Evolutionary conservation across 2,888 invertebrate genomes (phyloP).

Genomic region (Parnassius mnemosyne): DNA sequence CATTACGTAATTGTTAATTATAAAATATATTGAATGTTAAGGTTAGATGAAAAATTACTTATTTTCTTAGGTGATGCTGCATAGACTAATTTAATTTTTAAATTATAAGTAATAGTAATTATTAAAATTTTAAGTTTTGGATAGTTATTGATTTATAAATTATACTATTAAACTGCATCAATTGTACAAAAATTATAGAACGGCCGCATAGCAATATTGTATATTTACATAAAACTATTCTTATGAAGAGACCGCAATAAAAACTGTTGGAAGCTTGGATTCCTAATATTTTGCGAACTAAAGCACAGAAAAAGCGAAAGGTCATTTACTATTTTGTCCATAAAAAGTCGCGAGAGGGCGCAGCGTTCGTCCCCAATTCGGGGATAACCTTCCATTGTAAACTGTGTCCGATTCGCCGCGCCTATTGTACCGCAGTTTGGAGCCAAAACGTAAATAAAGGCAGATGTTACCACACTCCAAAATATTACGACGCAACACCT

Average conservation of each 20-base stretch:
- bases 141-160: too few species aligned
- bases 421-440: constrained; percentile 71
- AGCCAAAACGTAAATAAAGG: constrained; percentile 79
- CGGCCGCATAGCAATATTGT: too few species aligned
- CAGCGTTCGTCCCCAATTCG: constrained; percentile 36
- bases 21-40: too few species aligned
- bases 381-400: constrained; percentile 55
- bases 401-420: constrained; percentile 64
- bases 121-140: too few species aligned
- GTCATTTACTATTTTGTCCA: constrained; percentile 55
- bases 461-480: constrained; percentile 77
- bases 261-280: constrained; percentile 1
- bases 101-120: too few species aligned
- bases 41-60: too few species aligned
- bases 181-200: too few species aligned
- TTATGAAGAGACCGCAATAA: neutral
- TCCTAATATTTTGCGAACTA: constrained; percentile 24
- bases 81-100: too few species aligned
- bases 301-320: constrained; percentile 42
- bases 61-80: too few species aligned
- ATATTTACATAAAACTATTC: too few species aligned
- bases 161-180: too few species aligned
- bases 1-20: too few species aligned
- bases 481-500: constrained; percentile 44
- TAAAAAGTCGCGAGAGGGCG: constrained; percentile 45